Conservation (phyloP, 2,797 vertebrate genomes). For the Diglossa cyanea region DNA sequence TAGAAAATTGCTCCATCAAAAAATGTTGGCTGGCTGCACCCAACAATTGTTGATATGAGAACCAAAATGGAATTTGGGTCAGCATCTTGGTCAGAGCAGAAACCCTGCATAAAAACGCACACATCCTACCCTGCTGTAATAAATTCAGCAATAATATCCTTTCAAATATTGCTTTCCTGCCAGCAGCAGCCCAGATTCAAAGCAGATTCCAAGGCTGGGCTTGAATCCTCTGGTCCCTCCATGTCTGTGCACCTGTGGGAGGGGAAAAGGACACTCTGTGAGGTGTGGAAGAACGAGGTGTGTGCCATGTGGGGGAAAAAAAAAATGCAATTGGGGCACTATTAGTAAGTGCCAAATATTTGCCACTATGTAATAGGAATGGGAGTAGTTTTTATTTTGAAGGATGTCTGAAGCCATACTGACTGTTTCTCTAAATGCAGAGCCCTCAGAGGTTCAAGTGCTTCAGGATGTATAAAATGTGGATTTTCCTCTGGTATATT, state of each 20-base stretch:
- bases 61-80: neutral
- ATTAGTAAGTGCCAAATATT: conserved; percentile 36
- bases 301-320: neutral
- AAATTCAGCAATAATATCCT: neutral
- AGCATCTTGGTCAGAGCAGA: neutral
- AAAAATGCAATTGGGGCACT: neutral
- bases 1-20: conserved; percentile 4
- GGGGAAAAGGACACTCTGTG: neutral
- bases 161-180: neutral
- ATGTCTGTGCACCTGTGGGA: neutral
- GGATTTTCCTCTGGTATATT: conserved; percentile 55
- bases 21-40: neutral
- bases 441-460: conserved; percentile 35
- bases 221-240: neutral
- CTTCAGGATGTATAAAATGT: conserved; percentile 66
- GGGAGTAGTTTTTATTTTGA: neutral
- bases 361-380: neutral
- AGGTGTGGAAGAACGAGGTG: neutral
- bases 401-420: neutral
- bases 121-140: neutral
- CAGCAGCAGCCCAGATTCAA: neutral
- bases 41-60: neutral
- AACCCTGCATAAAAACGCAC: neutral
- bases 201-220: neutral
- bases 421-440: conserved; percentile 36